A percentile compares a stretch with the other conserved stretches of the same genome.
Evolutionary conservation across 1,140 invertebrate genomes (phyloP).

Genomic region (Berghia stephanieae): DNA sequence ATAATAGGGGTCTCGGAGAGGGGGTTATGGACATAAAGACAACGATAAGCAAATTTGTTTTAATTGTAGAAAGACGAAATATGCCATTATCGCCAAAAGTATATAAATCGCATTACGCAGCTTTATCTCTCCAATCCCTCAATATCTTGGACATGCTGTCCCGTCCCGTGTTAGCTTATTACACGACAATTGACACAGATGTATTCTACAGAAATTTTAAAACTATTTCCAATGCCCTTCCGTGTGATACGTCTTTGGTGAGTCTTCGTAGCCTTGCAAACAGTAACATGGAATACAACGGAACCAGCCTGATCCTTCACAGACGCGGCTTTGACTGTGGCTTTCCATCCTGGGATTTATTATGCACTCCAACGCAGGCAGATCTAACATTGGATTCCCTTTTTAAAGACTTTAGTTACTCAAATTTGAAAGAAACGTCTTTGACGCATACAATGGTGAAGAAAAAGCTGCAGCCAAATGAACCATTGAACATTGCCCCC

Average conservation of each 20-base stretch:
- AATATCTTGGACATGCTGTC: conserved; percentile 48
- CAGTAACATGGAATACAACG: conserved; percentile 50
- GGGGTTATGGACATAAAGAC: conserved; percentile 84
- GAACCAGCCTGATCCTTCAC: conserved; percentile 55
- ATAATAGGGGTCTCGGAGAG: conserved; percentile 91
- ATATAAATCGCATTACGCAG: conserved; percentile 35
- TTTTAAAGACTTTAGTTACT: conserved; percentile 44
- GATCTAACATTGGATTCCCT: conserved; percentile 37
- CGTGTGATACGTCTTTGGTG: conserved; percentile 54
- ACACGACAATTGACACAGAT: conserved; percentile 46
- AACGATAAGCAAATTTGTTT: conserved; percentile 47
- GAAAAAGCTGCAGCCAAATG: conserved; percentile 16
- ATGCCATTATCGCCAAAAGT: neutral
- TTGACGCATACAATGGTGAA: conserved; percentile 52
- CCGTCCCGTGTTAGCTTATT: conserved; percentile 48
- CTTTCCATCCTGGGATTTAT: conserved; percentile 40
- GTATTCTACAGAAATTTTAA: conserved; percentile 40
- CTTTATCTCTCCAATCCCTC: conserved; percentile 47
- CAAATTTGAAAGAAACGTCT: conserved; percentile 48
- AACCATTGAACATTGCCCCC: conserved; percentile 13
- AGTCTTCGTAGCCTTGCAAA: conserved; percentile 51
- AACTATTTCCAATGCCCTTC: conserved; percentile 39
- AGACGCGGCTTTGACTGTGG: conserved; percentile 52
- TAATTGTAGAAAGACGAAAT: conserved; percentile 47
- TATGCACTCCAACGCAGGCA: conserved; percentile 39